Conservation (phyloP, 2,888 invertebrate species). For the Pollenia angustigena region DNA sequence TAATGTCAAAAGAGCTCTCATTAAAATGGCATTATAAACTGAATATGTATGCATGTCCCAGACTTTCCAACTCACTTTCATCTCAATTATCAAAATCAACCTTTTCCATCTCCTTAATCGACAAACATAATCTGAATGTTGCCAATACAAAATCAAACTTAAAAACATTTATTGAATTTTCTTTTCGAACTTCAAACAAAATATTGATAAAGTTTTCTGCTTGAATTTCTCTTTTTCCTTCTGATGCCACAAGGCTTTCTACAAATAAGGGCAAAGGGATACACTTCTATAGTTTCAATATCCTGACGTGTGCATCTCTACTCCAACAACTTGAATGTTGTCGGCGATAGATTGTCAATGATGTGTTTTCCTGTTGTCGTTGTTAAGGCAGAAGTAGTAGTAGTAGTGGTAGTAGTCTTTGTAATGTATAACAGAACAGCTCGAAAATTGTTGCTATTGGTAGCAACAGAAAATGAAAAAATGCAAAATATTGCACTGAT, state of each 20-base stretch:
- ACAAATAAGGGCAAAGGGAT: neutral
- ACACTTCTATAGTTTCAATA: slow-evolving; percentile 32
- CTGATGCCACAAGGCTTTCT: slow-evolving; percentile 4
- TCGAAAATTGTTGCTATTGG: slow-evolving; percentile 25
- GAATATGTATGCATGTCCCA: neutral
- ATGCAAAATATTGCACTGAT: slow-evolving; percentile 50
- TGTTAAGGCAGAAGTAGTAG: neutral
- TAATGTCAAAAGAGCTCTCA: too few species aligned
- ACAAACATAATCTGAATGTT: neutral
- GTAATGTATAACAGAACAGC: neutral
- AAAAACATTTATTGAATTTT: slow-evolving; percentile 22
- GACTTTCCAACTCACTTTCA: neutral
- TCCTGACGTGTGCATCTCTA: slow-evolving; percentile 14
- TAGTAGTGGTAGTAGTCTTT: neutral
- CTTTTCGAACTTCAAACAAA: slow-evolving; percentile 30
- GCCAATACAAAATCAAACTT: neutral
- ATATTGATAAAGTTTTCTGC: slow-evolving; percentile 32
- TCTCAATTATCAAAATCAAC: neutral
- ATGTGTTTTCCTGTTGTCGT: slow-evolving; percentile 18
- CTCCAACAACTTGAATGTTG: neutral
- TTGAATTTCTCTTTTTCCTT: slow-evolving; percentile 1
- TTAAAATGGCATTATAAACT: too few species aligned
- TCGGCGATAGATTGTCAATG: slow-evolving; percentile 26
- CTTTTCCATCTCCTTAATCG: neutral
- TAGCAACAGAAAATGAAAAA: neutral